Conservation (phyloP, 2,888 invertebrate genomes). For the Tholera decimalis region DNA sequence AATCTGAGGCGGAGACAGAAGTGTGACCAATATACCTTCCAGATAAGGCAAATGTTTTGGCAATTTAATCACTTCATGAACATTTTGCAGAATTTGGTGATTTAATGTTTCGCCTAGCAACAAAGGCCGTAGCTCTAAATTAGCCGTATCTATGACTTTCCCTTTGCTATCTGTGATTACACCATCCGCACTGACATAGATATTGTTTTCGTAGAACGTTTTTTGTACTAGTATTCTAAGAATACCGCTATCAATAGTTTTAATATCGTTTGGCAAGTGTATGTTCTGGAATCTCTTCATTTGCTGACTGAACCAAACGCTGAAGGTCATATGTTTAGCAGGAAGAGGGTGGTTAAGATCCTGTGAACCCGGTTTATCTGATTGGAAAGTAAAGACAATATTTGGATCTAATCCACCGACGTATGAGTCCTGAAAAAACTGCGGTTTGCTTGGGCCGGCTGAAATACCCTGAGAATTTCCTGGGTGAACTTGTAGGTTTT, state of each 20-base stretch:
- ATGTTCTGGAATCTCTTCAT: constrained; percentile 63
- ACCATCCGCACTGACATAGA: constrained; percentile 68
- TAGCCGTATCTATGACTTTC: constrained; percentile 62
- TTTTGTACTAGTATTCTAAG: constrained; percentile 70
- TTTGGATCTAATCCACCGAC: constrained; percentile 8
- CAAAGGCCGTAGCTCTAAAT: constrained; percentile 76
- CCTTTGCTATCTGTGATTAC: constrained; percentile 70
- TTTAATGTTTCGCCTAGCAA: constrained; percentile 73
- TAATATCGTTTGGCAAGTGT: constrained; percentile 49
- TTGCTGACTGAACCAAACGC: constrained; percentile 74
- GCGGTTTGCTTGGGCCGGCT: background rate
- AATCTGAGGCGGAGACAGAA: constrained; percentile 72
- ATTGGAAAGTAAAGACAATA: constrained; percentile 31
- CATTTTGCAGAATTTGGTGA: constrained; percentile 57
- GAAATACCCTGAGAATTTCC: constrained; percentile 6
- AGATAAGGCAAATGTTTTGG: constrained; percentile 67
- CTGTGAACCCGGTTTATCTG: background rate
- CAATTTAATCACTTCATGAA: constrained; percentile 18
- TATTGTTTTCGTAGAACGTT: constrained; percentile 70
- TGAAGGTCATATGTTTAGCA: constrained; percentile 62
- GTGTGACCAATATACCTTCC: constrained; percentile 74
- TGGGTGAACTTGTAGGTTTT: background rate
- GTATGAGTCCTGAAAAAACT: constrained; percentile 10
- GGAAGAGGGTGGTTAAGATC: background rate
- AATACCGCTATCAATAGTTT: constrained; percentile 56